Percentiles rank a stretch among this genome's conserved stretches.
Conservation (phyloP, 2,888 invertebrate genomes). For the Rapana venosa region DNA sequence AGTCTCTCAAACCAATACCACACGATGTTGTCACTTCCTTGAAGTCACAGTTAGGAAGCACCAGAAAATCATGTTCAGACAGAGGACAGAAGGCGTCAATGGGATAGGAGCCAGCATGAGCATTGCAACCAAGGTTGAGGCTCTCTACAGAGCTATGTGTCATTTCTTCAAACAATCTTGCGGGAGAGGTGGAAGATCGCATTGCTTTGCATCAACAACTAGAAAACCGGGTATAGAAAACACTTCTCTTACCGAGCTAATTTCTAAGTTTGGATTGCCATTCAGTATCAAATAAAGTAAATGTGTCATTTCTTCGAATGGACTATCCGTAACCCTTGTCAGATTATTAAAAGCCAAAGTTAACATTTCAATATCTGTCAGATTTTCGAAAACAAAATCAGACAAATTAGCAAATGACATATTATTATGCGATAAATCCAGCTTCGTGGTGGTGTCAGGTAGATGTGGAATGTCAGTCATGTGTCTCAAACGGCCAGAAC, state of each 20-base stretch:
- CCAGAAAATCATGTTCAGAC: too few species aligned
- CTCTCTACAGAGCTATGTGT: neutral
- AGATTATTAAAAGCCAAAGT: neutral
- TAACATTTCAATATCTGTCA: neutral
- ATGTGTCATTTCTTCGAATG: neutral
- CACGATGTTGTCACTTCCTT: too few species aligned
- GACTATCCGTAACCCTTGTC: neutral
- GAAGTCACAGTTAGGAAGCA: too few species aligned
- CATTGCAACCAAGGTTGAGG: neutral
- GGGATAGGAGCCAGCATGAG: neutral
- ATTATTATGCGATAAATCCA: too few species aligned
- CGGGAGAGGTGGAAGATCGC: neutral
- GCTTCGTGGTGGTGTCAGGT: too few species aligned
- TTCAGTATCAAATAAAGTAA: neutral
- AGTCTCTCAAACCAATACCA: too few species aligned
- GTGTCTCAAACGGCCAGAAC: too few species aligned
- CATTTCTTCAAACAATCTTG: neutral
- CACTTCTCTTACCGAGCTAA: neutral
- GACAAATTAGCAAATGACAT: too few species aligned
- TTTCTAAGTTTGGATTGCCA: neutral
- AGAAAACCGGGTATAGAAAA: neutral
- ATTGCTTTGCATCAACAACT: neutral
- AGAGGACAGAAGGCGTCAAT: neutral
- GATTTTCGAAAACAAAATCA: too few species aligned
- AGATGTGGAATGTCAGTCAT: too few species aligned